These are phyloP conservation scores for Ctenodactylus gundi DNA, from an alignment of 2,113 vertebrate species.

Conservation along the genomic window DNA sequence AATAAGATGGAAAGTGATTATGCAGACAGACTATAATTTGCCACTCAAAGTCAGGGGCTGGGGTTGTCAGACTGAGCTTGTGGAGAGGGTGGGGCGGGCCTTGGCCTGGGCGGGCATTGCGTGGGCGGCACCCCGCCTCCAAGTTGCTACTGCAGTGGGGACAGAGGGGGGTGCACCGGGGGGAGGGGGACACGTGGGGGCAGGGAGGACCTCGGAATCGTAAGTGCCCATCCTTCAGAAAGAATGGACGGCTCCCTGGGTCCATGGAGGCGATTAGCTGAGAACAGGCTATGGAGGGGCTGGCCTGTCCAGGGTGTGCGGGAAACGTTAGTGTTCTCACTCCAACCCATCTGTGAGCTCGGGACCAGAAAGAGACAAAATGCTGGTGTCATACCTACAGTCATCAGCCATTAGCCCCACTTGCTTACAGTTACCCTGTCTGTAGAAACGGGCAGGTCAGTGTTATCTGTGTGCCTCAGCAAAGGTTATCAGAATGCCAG, in stretches of 20 bases:
- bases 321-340: neutral
- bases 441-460: neutral
- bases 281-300: too few relatives aligned
- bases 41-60: constrained; percentile 68
- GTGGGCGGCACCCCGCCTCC: neutral
- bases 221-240: neutral
- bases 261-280: too few relatives aligned
- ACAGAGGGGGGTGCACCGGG: too few relatives aligned
- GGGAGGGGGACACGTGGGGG: too few relatives aligned
- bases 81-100: fast-evolving
- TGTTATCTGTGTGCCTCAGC: neutral
- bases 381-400: fast-evolving
- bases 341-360: too few relatives aligned
- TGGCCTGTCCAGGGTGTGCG: fast-evolving
- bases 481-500: neutral
- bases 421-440: neutral
- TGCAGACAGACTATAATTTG: constrained; percentile 70
- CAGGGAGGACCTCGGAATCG: fast-evolving
- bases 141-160: neutral
- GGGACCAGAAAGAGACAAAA: neutral
- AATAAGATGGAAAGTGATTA: constrained; percentile 72
- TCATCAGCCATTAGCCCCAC: too few relatives aligned
- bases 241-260: too few relatives aligned
- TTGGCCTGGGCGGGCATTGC: fast-evolving
- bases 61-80: neutral